Conservation (phyloP, 1,140 invertebrate genomes). For the Lepidostoma basale region DNA sequence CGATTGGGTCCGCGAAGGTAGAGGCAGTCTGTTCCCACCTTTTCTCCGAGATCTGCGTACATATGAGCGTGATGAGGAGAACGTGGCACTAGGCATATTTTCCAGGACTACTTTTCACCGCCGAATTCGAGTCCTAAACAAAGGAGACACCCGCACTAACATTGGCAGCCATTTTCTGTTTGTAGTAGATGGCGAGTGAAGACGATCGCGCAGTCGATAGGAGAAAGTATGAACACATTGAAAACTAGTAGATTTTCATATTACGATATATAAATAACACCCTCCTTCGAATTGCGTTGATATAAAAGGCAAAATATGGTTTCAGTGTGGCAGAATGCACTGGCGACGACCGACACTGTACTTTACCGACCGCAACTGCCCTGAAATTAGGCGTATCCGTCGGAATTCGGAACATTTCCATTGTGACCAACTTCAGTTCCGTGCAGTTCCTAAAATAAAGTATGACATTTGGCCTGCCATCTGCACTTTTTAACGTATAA, state of each 20-base stretch:
- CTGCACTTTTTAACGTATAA: constrained; percentile 25
- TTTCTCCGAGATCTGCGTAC: constrained; percentile 83
- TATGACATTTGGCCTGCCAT: constrained; percentile 37
- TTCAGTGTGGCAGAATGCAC: constrained; percentile 33
- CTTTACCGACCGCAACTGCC: constrained; percentile 38
- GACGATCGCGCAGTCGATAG: constrained; percentile 49
- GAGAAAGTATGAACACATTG: constrained; percentile 52
- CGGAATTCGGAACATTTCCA: constrained; percentile 5
- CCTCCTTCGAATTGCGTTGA: constrained; percentile 20
- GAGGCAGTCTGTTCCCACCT: constrained; percentile 74
- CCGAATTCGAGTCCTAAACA: constrained; percentile 65
- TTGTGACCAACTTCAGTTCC: constrained; percentile 17
- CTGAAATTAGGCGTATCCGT: constrained; percentile 30
- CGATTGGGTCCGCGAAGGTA: constrained; percentile 40
- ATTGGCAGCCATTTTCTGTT: constrained; percentile 71
- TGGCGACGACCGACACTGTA: constrained; percentile 23
- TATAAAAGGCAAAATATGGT: constrained; percentile 29
- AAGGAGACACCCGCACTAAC: constrained; percentile 68
- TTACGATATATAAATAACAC: constrained; percentile 9
- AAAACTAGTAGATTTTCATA: constrained; percentile 6
- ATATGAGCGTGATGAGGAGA: constrained; percentile 85
- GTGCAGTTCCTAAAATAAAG: constrained; percentile 27
- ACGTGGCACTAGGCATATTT: constrained; percentile 90
- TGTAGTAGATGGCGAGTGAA: constrained; percentile 59
- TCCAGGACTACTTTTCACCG: constrained; percentile 59